Percentiles rank a stretch among this genome's conserved stretches.
These are phyloP conservation scores for Prochilodus magdalenae DNA, from an alignment of 2,113 vertebrate genomes.

Conservation along the genomic window DNA sequence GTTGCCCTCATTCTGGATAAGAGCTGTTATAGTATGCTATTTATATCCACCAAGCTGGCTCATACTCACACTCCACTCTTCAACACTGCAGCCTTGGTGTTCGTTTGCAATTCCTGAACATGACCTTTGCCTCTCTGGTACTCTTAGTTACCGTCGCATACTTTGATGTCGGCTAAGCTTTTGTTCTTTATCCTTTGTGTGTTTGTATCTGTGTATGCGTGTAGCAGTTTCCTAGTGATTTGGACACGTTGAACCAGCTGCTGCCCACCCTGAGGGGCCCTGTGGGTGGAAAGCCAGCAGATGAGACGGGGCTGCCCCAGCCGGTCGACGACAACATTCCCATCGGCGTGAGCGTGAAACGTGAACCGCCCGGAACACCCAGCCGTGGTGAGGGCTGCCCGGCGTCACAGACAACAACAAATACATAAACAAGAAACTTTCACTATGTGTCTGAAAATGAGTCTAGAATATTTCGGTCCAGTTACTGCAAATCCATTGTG, in stretches of 20 bases:
- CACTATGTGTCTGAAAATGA: background rate
- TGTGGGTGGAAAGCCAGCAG: conserved; percentile 72
- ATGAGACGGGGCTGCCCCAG: conserved; percentile 65
- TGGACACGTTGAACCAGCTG: conserved; percentile 85
- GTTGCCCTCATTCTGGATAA: background rate
- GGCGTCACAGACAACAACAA: background rate
- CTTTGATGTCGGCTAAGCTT: conserved; percentile 40
- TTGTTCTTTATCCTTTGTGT: conserved; percentile 23
- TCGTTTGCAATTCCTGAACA: background rate
- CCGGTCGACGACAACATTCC: conserved; percentile 74
- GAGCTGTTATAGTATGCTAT: background rate
- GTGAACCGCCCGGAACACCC: conserved; percentile 75
- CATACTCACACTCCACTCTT: background rate
- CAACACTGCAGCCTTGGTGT: conserved; percentile 4
- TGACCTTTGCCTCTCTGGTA: conserved; percentile 19
- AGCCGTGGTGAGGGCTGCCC: conserved; percentile 65
- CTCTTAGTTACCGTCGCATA: background rate
- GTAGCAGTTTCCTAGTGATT: conserved; percentile 77
- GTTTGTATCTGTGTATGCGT: conserved; percentile 13
- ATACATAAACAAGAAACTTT: background rate
- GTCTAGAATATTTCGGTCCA: background rate
- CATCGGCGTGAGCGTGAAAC: conserved; percentile 77
- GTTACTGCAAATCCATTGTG: no score
- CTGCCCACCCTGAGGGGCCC: conserved; percentile 84
- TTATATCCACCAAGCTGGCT: background rate